Evolutionary conservation across 2,797 vertebrate genomes (phyloP).

Genomic region (Falco columbarius): DNA sequence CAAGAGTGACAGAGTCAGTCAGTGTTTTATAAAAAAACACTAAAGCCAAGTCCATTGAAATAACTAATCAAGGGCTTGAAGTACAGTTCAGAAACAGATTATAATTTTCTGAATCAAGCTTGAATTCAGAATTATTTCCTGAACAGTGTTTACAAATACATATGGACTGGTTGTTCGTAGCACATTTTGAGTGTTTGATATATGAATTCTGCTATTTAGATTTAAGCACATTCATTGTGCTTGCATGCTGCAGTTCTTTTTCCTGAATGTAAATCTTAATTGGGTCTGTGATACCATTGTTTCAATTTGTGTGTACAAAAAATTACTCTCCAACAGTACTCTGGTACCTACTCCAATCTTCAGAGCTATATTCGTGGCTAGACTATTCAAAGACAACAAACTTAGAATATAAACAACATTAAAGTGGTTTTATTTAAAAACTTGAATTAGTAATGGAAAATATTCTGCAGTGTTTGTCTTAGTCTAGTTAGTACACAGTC

Average conservation of each 20-base stretch:
- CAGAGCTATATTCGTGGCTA: background rate
- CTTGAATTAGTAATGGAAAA: constrained; percentile 32
- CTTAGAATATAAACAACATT: background rate
- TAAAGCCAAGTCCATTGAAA: background rate
- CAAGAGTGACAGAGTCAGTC: background rate
- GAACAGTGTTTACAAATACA: background rate
- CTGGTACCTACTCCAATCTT: background rate
- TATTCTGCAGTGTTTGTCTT: constrained; percentile 13
- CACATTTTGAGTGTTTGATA: background rate
- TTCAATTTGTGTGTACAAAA: background rate
- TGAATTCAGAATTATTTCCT: background rate
- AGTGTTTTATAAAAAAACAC: background rate
- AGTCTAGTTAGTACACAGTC: constrained; percentile 1
- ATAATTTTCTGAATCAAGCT: background rate
- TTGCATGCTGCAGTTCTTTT: background rate
- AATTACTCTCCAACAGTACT: background rate
- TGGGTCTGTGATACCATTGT: background rate
- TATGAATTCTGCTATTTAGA: background rate
- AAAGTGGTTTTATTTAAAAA: constrained; percentile 49
- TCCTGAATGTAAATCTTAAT: background rate
- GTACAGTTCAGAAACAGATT: background rate
- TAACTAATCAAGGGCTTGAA: background rate
- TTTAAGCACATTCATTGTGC: background rate
- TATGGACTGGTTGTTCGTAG: background rate
- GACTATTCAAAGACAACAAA: background rate